A percentile compares a stretch with the other conserved stretches of the same genome.
Conservation (phyloP, 2,113 vertebrate genomes). For the Microtus montanus region DNA sequence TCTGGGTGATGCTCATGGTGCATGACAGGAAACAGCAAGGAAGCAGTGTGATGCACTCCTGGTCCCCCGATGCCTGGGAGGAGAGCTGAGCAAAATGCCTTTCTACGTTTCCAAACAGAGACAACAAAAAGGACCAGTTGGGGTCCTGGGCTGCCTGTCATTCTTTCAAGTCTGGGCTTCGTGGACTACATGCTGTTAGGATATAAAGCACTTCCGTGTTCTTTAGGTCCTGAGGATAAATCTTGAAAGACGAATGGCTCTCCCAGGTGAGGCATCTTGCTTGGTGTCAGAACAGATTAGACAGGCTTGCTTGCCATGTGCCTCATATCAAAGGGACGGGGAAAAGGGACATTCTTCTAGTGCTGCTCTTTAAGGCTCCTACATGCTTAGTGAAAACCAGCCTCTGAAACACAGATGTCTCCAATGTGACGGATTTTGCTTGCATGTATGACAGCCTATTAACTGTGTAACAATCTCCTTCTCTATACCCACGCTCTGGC, state of each 20-base stretch:
- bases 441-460: background rate
- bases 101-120: constrained; percentile 53
- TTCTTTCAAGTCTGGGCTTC: constrained; percentile 62
- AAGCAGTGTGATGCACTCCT: background rate
- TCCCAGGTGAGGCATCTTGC: constrained; percentile 66
- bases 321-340: constrained; percentile 60
- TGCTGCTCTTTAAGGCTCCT: constrained; percentile 52
- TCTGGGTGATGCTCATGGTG: constrained; percentile 20
- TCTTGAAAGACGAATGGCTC: constrained; percentile 68
- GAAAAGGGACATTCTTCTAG: background rate
- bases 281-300: constrained; percentile 65
- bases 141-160: constrained; percentile 26
- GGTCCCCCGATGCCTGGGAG: constrained; percentile 9
- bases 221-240: constrained; percentile 64
- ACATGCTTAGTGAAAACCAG: constrained; percentile 44
- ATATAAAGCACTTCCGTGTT: constrained; percentile 51
- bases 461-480: background rate
- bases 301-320: constrained; percentile 29
- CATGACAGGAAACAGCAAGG: background rate
- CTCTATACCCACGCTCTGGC: background rate
- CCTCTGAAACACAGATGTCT: background rate
- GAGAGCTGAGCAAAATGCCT: constrained; percentile 41
- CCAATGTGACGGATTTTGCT: background rate
- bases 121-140: constrained; percentile 42
- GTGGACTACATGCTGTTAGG: constrained; percentile 24